Percentiles rank a stretch among this genome's conserved stretches.
Conservation (phyloP, 2,888 invertebrate species). For the Monopis laevigella region DNA sequence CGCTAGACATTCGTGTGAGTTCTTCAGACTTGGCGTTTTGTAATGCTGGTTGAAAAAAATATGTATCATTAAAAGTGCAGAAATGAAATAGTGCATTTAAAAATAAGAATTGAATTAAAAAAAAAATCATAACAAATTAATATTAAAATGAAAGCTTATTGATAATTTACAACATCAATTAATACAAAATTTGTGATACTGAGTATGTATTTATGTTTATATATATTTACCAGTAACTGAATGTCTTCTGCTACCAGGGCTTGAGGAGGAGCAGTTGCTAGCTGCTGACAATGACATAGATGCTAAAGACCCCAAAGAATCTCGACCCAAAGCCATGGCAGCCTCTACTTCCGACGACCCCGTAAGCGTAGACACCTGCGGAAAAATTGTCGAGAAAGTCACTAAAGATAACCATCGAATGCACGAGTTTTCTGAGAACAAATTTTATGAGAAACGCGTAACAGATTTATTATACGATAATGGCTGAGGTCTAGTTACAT, state of each 20-base stretch:
- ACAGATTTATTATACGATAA: no score
- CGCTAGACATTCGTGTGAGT: slow-evolving; percentile 58
- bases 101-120: no score
- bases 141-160: no score
- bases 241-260: slow-evolving; percentile 81
- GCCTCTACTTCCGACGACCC: slow-evolving; percentile 79
- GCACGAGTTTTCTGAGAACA: slow-evolving; percentile 1
- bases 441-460: background rate
- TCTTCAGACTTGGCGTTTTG: slow-evolving; percentile 49
- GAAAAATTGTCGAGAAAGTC: no score
- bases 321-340: slow-evolving; percentile 54
- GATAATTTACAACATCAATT: no score
- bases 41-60: slow-evolving; percentile 48
- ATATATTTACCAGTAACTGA: slow-evolving; percentile 84
- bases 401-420: slow-evolving; percentile 1
- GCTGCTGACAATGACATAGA: slow-evolving; percentile 81
- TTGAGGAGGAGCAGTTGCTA: slow-evolving; percentile 79
- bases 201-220: no score
- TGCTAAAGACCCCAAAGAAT: slow-evolving; percentile 77
- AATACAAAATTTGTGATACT: no score
- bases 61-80: background rate
- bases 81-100: no score
- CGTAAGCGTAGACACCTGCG: slow-evolving; percentile 82
- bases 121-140: no score
- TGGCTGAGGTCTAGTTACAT: no score